Base-by-base conservation (phyloP, 2,888 invertebrate genomes). In the Smittia aterrima region DNA sequence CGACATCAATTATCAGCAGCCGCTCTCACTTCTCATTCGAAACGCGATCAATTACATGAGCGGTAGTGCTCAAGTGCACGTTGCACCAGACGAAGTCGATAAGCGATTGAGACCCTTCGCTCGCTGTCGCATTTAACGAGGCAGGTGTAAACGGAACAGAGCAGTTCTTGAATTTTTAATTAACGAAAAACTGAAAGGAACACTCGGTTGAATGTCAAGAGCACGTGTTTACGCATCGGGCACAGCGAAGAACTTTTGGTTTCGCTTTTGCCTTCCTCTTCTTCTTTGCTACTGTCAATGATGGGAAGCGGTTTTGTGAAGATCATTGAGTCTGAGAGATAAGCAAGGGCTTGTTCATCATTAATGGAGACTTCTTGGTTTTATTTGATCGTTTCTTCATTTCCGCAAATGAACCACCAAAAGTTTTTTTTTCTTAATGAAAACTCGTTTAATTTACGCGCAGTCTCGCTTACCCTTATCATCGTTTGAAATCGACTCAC, bases 141-240 rank as follows among this genome's bases (percentile, higher is more conserved):
- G 54, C 70, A 71, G 70, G 70, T 71, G 70, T 25, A 22, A 22
- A 22, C 53, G 16, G 24, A 22, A 6, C 4, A 22, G 18, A 58
- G 58, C 4, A 58, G 70, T 54, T 68, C 68, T 24, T 54, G 70
- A 71, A 54, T 54, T 25, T 70, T 71, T 71, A 71, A 71, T 71
- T 71, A 27, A 71, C 47, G 24, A 47, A 53, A 54, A 41, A 54
- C 16, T 13, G 9, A 41, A 32, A 11, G 11, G 25, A 24, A 68
- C n/a, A n/a, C 16, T 7, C n/a, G 47, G 20, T 7, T 67, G 18
- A 70, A 71, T 71, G 70, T 71, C 54, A 54, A n/a, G 70, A 53
- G 70, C 70, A 71, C 70, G 70, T 71, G 70, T 47, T 27, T 47
- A 47, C 47, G 16, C 47, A 47, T 47, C 16, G 47, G 47, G 47